Base-by-base conservation (phyloP, 2,113 vertebrate genomes). In the Paraplagusia blochii region DNA sequence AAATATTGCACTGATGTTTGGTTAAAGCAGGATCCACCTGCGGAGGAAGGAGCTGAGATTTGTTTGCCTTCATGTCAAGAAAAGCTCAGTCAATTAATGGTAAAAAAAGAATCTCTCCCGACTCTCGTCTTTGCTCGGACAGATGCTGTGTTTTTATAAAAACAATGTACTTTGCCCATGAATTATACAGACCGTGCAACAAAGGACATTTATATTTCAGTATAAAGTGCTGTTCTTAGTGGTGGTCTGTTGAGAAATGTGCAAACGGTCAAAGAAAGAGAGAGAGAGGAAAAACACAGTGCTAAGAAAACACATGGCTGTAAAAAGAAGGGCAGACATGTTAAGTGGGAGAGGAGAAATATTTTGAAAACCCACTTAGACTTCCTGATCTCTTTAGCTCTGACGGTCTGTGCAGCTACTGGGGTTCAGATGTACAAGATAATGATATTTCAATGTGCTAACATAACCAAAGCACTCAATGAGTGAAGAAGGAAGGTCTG, bases 271-370 rank as follows among this genome's bases (percentile, higher is more conserved):
- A 53, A 18, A 68, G 47, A 17, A 15, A 34, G 19, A 58, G 45
- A 9, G 68, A 61, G 53, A 66, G 58, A 49, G 38, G 64, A 68
- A 46, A 64, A 63, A 52, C 44, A 66, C 36, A 15, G 65, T 56
- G 66, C 74, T 70, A 77, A 60, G 72, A 81, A 81, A 82, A 82
- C 66, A 82, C 36, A 46, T 47, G 57, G 60, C 58, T 49, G 63
- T 60, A 66, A 81, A 88, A 85, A 84, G 72, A 83, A 81, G 81
- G 85, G 71, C 79, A 83, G 85, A 82, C 74, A 59, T 66, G 74
- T 73, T 78, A 77, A 82, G 76, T 16, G 43, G 62, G 53, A 52
- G 67, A 72, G 73, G 50, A 72, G 71, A 74, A 64, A 33, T 66
- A 70, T 81, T 29, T 56, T 55, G 53, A 64, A 48, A 74, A 63